These are phyloP conservation scores for Philotrypesis tridentata DNA, from an alignment of 1,140 invertebrate genomes.

Conservation along the genomic window DNA sequence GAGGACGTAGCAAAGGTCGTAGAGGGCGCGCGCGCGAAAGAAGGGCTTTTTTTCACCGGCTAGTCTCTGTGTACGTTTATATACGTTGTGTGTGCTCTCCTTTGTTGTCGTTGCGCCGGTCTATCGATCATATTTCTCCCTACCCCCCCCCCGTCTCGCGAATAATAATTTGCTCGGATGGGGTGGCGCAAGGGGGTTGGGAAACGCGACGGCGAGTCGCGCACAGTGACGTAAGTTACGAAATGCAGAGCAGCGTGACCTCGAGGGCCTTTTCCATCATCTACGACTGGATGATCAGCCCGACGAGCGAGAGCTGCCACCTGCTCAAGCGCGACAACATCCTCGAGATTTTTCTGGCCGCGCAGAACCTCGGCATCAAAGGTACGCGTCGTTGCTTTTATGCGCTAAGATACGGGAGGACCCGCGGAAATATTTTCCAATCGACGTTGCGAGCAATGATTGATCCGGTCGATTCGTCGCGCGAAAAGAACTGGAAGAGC, in stretches of 20 bases:
- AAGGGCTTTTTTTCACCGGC: neutral
- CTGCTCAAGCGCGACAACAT: conserved; percentile 79
- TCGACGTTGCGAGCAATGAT: too few species aligned
- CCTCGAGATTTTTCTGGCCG: conserved; percentile 80
- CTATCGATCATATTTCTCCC: too few species aligned
- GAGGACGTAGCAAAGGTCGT: neutral
- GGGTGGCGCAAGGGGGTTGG: too few species aligned
- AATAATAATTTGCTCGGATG: conserved; percentile 48
- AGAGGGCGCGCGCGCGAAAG: too few species aligned
- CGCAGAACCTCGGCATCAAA: conserved; percentile 80
- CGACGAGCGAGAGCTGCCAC: conserved; percentile 75
- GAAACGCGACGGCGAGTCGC: conserved; percentile 45
- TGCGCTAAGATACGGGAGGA: neutral
- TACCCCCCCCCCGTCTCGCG: too few species aligned
- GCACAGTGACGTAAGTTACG: conserved; percentile 8
- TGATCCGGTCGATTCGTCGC: too few species aligned
- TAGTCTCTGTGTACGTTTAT: too few species aligned
- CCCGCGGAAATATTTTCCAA: neutral
- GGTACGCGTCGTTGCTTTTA: conserved; percentile 69
- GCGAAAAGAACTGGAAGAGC: conserved; percentile 78
- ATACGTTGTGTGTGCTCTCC: too few species aligned
- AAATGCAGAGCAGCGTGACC: conserved; percentile 73
- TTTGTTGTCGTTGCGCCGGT: too few species aligned
- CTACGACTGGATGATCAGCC: conserved; percentile 85
- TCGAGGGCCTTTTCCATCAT: conserved; percentile 79